Base-by-base conservation (phyloP, 2,113 vertebrate species). In the Tragelaphus buxtoni region DNA sequence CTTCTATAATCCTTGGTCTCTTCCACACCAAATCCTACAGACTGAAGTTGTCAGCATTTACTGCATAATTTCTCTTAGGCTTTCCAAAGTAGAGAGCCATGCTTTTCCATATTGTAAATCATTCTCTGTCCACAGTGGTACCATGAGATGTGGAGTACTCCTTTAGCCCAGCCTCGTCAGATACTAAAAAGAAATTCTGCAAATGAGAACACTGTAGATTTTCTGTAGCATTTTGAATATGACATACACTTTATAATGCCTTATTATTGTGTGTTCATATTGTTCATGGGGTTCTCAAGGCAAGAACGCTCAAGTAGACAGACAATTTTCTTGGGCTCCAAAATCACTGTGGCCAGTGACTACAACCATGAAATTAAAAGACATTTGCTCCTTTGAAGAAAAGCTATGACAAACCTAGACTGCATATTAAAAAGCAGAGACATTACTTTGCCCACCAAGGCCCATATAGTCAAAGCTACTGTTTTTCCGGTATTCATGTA, bases 181-280 rank as follows among this genome's bases (percentile, higher is more conserved):
- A 42, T 28, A 60, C 58, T 56, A 30, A 83, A 88, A 77, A 72
- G 51, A 93, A 95, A 91, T 61, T 9, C 49, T 53, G 72, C 16
- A 84, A 85, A 65, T 63, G 1, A 80, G 60, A 89, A 88, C 65
- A 93, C 49, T 88, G 17, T 56, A 60, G 20, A 35, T 5, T 80
- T 74, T 22, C 39, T 32, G 5, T 58, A 91, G n/a, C 17, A 58
- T 80, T 35, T 35, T 56, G 39, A 9, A 17, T 51, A 63, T 42
- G 49, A 88, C 80, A 32, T 35, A 2, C 10, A 81, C 5, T 56
- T 91, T 53, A 69, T 49, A 17, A 63, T 65, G 28, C 4, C 28
- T 81, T 76, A 9, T 84, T 65, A n/a, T 76, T 69, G 65, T 69
- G 18, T 22, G 9, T 69, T 69, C 65, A 39, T 69, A 69, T 11